Evolutionary conservation across 2,888 invertebrate genomes (phyloP), one percentile per base, ranked within the genome.

Genomic region (Netelia virgata): DNA sequence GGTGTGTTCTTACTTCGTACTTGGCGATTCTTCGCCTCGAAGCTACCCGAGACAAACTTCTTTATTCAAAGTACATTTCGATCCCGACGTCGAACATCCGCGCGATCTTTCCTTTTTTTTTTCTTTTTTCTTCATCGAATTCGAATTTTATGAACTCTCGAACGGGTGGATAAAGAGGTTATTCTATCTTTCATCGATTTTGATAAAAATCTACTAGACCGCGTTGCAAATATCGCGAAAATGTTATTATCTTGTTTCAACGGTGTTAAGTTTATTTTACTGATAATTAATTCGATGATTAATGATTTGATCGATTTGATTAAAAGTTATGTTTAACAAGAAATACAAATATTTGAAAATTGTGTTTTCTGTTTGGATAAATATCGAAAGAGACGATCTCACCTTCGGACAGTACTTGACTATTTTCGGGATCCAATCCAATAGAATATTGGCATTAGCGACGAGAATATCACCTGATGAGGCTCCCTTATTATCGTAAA

Each of bases 401-500:
- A 91, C 92, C 86, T 88, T 87, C 1, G 92, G 92, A 64, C 89
- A 90, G 70, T 86, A 86, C 61, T 72, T 87, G 23, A 90, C 80
- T 3, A 92, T 69, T 10, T 76, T 86, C 0, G 90, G 88, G 16
- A 92, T 72, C 43, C 89, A 77, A 36, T 89, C 85, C 50, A 88
- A 83, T n/a, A 92, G 53, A 0, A 94, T 94, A 11, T 92, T 88
- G 0, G 94, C 94, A 87, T 95, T 95, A 16, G 89, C 88, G 36
- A 91, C 94, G 90, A 97, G 95, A 87, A 96, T 94, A 89, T 95
- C 95, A 86, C 95, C 95, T 87, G 96, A 93, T 2, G 95, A 94
- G 94, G 95, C 94, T 86, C 95, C 68, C 20, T 68, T 77, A 50
- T 68, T 77, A 50, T 83, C 61, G 11, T 5, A 6, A 95, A 70